A percentile compares a stretch with the other conserved stretches of the same genome.
Evolutionary conservation across 53 echinoderm and acorn worm genomes (phyloP).

Genomic region (Zoroaster sp.): DNA sequence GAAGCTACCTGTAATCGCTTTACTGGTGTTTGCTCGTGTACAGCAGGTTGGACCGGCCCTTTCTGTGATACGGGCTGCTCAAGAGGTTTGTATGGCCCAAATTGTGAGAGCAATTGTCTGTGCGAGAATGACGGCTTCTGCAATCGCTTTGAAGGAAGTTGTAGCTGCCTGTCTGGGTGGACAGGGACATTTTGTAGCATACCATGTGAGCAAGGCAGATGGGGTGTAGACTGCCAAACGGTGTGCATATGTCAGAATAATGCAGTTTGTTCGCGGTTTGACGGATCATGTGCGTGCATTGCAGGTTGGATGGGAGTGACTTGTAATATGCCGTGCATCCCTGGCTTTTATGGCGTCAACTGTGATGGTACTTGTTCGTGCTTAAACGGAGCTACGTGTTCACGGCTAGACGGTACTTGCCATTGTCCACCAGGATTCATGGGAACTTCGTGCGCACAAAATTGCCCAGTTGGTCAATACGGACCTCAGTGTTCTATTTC

Average conservation of each 20-base stretch:
- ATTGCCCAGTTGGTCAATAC: slow-evolving; percentile 46
- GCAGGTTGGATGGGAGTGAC: slow-evolving; percentile 78
- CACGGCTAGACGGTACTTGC: slow-evolving; percentile 56
- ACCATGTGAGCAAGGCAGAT: slow-evolving; percentile 66
- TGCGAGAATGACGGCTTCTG: slow-evolving; percentile 71
- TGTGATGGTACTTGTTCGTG: slow-evolving; percentile 73
- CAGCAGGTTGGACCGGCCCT: slow-evolving; percentile 69
- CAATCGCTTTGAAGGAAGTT: slow-evolving; percentile 64
- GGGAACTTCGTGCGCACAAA: slow-evolving; percentile 39
- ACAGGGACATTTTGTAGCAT: slow-evolving; percentile 66
- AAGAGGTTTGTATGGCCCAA: slow-evolving; percentile 51
- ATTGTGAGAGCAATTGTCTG: slow-evolving; percentile 65
- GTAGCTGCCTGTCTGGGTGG: slow-evolving; percentile 64
- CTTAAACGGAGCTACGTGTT: slow-evolving; percentile 61
- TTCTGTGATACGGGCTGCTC: slow-evolving; percentile 67
- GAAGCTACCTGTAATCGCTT: slow-evolving; percentile 41
- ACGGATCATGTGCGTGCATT: slow-evolving; percentile 73
- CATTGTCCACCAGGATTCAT: slow-evolving; percentile 63
- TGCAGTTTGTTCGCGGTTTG: slow-evolving; percentile 72
- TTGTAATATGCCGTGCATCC: slow-evolving; percentile 58
- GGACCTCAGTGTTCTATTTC: slow-evolving; percentile 50
- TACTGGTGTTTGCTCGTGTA: slow-evolving; percentile 63
- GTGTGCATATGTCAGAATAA: slow-evolving; percentile 61
- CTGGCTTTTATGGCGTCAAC: slow-evolving; percentile 66
- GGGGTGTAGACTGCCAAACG: slow-evolving; percentile 61